phyloP scores from a whole-genome alignment of 2,113 vertebrate genomes.

The Polyodon spathula region DNA sequence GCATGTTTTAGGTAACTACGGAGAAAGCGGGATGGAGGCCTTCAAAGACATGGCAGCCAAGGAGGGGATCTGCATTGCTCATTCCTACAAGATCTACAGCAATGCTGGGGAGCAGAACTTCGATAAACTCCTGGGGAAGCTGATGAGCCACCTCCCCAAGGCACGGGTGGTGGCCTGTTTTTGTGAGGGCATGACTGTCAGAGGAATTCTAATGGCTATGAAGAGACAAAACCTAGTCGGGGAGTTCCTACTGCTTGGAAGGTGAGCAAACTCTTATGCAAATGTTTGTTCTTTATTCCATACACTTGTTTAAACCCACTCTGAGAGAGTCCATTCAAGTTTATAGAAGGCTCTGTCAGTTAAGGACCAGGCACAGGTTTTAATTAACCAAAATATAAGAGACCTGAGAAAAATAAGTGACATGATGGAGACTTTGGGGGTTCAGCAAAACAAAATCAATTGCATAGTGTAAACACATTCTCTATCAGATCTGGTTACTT shows the following conservation, averaged over 20 bases:
- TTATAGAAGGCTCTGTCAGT: no score
- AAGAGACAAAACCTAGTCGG: slow-evolving; percentile 77
- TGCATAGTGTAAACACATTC: no score
- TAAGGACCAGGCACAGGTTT: no score
- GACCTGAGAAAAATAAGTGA: no score
- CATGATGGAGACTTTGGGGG: no score
- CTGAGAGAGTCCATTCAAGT: no score
- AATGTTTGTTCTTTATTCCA: neutral
- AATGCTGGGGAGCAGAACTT: slow-evolving; percentile 93
- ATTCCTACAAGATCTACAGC: slow-evolving; percentile 98
- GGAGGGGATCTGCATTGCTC: slow-evolving; percentile 95
- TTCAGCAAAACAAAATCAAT: no score
- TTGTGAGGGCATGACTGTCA: slow-evolving; percentile 96
- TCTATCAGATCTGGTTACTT: no score
- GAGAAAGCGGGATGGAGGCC: slow-evolving; percentile 97
- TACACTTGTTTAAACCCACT: no score
- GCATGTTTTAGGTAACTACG: slow-evolving; percentile 78
- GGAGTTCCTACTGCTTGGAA: slow-evolving; percentile 89
- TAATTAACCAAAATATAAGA: no score
- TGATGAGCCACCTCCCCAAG: slow-evolving; percentile 82
- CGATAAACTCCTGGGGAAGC: slow-evolving; percentile 80
- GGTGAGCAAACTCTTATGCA: slow-evolving; percentile 60
- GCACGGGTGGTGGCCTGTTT: slow-evolving; percentile 93
- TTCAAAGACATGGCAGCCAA: slow-evolving; percentile 96
- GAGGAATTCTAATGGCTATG: slow-evolving; percentile 95